Base-by-base conservation (phyloP, 2,113 vertebrate species). In the Chamaea fasciata region DNA sequence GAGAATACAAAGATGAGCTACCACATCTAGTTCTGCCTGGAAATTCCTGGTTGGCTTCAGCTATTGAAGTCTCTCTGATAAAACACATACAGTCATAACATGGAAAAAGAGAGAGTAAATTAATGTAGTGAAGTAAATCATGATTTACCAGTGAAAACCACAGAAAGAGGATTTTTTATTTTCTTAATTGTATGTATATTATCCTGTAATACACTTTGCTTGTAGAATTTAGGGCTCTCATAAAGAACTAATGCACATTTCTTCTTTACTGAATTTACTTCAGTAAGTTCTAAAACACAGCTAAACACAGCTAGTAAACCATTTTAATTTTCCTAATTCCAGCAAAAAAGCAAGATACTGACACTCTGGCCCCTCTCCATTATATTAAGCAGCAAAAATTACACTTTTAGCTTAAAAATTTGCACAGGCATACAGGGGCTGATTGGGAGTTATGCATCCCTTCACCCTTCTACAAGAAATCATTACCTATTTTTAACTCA, bases 21-120 rank as follows among this genome's bases (percentile, higher is more conserved):
- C 18, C 12, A 39, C 33, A 31, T 9, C 10, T 16, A 47, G 13
- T 33, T 87, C 41, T 8, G 4, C 33, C 46, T 37, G 9, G 28
- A 81, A 69, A 78, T 46, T 63, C 15, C 55, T 41, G 31, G 5
- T 8, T 76, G 22, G 44, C 17, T 59, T 50, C 22, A 63, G 17
- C 37, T 71, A 11, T 4, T 76, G 39, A 46, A 79, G 12, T 33
- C 11, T 53, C n/a, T 69, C 13, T 68, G 39, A 75, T 47, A 50
- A 74, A 74, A 69, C 12, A 7, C 8, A 70, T 2, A 2, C 2
- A 80, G n/a, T 17, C 8, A 60, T 49, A 60, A 74, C 47, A 41
- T 7, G 3, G 5, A n/a, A 13, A 53, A 41, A 53, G 6, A 64
- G 12, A 49, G 2, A 53, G 2, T 4, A 4, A 49, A n/a, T 31